Base-by-base conservation (phyloP, 2,113 vertebrate species). In the Zapus hudsonius region DNA sequence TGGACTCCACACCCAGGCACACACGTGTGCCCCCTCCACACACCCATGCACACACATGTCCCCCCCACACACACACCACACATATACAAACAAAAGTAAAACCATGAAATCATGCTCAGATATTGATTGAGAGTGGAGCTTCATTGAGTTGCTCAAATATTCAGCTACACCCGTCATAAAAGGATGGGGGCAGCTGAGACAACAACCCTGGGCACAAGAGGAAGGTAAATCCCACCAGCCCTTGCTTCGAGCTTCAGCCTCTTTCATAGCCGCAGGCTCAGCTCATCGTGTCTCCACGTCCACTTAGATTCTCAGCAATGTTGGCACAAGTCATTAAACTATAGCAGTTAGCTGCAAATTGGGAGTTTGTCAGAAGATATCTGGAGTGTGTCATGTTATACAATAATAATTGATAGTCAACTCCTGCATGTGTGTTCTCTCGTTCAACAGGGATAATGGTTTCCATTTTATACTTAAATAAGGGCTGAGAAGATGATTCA, bases 251-350 rank as follows among this genome's bases (percentile, higher is more conserved):
- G 22, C 2, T n/a, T n/a, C n/a, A n/a, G n/a, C n/a, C n/a, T n/a
- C n/a, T n/a, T n/a, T n/a, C n/a, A n/a, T n/a, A n/a, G n/a, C n/a
- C n/a, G n/a, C n/a, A n/a, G n/a, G n/a, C n/a, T n/a, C n/a, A n/a
- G n/a, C n/a, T n/a, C n/a, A n/a, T n/a, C n/a, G n/a, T n/a, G n/a
- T n/a, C n/a, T n/a, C n/a, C n/a, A n/a, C n/a, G n/a, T n/a, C n/a
- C n/a, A n/a, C n/a, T 89, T 83, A 66, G 23, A 90, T 25, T 36
- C 15, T 72, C 27, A 80, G 22, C 15, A 75, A 86, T 19, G 66
- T 85, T 90, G 79, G 22, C 27, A 55, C 25, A 55, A 75, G 27
- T 84, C 13, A 81, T 10, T 64, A 88, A 95, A 82, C 19, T 78
- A 93, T 90, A 88, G 40, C 57, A 73, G 20, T 69, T 47, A 1